Base-by-base conservation (phyloP, 2,888 invertebrate species). In the Ennomos quercinarius region DNA sequence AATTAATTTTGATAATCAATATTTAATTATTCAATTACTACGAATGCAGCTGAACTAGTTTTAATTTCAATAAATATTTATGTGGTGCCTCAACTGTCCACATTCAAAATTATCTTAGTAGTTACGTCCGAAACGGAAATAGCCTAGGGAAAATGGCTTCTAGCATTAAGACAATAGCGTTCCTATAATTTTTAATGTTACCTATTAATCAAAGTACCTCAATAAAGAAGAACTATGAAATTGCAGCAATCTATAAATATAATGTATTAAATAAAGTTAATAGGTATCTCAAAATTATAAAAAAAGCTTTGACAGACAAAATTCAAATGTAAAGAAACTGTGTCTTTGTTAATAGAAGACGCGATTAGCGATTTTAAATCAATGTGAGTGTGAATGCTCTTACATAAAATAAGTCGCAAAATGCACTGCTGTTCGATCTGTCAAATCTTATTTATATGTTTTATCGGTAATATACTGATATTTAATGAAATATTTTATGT, bases 151-250 rank as follows among this genome's bases (percentile, higher is more conserved):
- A 51, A 55, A 55, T 60, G 64, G 58, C 52, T 43, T 64, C 51
- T 66, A 68, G 65, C 27, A 61, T 13, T 84, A 83, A 84, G 82
- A 72, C 47, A 71, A 78, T 77, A 80, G 77, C 81, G 89, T 90
- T 90, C 89, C 89, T 90, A 88, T 86, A 80, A 54, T 70, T 78
- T 80, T 68, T 72, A 76, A 73, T 13, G 46, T 48, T 49, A 74
- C 66, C 64, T 77, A 80, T 76, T 75, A 77, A 76, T 74, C 68
- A 53, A 68, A 77, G 80, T 80, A 80, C 81, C 81, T 75, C 76
- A 72, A 74, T 76, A 71, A 71, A 72, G 34, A 43, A 39, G 50
- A 47, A 43, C 6, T 36, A 52, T 11, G 10, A 56, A 61, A 50
- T 53, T 51, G 53, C 38, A 52, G 27, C 51, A 63, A 50, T 9